Evolutionary conservation across 2,797 vertebrate genomes (phyloP), one percentile per base, ranked within the genome.

Genomic region (Rousettus madagascariensis): DNA sequence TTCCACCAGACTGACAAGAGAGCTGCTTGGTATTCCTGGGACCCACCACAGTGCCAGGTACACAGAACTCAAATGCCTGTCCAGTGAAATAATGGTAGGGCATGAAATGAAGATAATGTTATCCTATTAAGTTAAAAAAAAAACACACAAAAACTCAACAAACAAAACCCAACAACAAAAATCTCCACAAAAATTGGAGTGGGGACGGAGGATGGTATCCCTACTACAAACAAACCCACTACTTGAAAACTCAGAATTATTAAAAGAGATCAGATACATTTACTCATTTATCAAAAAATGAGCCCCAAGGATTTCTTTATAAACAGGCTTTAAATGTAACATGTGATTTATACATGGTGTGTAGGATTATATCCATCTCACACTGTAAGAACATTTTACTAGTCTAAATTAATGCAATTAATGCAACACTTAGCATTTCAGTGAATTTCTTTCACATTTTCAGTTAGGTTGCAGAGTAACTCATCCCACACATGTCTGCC

Each of bases 231-330:
- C 8, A 92, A 91, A 57, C 12, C 30, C 4, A 74, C 28, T 55
- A 83, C 2, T 33, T 63, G 49, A 94, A 91, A 95, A 92, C 68
- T 96, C 78, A 97, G 86, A 91, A 83, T 82, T 88, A 63, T 85
- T 43, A 59, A 87, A 85, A 80, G 33, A 90, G 91, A 77, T 92
- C 36, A 95, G 22, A 12, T 66, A 65, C 86, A 83, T 94, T 90
- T 79, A 87, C 88, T 93, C 75, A 82, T 57, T 88, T 96, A 79
- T 51, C n/a, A 89, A 94, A 96, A 84, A 80, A 91, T 57, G 66
- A 88, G 55, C 49, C 8, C 8, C 84, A 91, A 96, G 24, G 33
- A 86, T 46, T 92, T 75, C 51, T 95, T 92, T 83, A 89, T 77
- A 90, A 87, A 61, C 53, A 96, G 71, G 49, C 74, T 90, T 90